Base-by-base conservation (phyloP, 2,888 invertebrate species). In the Rotaria magnacalcarata region DNA sequence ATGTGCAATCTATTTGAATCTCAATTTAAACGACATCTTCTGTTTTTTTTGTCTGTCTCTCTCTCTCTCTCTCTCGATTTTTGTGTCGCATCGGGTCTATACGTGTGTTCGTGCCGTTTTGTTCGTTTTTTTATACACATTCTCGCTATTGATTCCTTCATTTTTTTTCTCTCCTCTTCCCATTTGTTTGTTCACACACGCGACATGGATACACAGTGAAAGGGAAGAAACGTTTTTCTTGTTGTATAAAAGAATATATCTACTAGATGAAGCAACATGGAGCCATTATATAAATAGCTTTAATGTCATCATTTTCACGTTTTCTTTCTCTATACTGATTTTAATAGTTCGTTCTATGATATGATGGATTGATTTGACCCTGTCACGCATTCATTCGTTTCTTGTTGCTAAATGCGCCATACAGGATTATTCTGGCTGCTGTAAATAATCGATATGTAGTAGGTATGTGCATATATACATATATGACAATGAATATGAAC, bases 1-100 rank as follows among this genome's bases (percentile, higher is more conserved):
- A 67, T 67, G 67, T 67, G 67, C 67, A 67, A 67, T 67, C 67
- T 67, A 67, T 67, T 67, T 34, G 67, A 67, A 67, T 67, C 67
- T 67, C 67, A 67, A 67, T 67, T 67, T 67, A 27, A 27, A 67
- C 67, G 67, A 67, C 67, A 67, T 67, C 67, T 67, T 67, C 67
- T 67, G 34, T 67, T 67, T 67, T 67, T 16, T 67, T n/a, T 58
- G 52, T 52, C 52, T 52, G 10, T 58, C 27, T 67, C 2, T 67
- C 27, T 67, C 27, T 67, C 67, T 67, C 67, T 67, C 11, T 60
- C 60, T 60, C n/a, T 34, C 34, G 34, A 34, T 34, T 67, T 67
- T 67, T 67, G 27, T 67, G 67, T 67, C 67, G 67, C 67, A 67
- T 67, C 67, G 67, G 67, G 67, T 67, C 34, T 67, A 67, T 67